Base-by-base conservation (phyloP, 2,797 vertebrate species). In the Sebastes glaucus region DNA sequence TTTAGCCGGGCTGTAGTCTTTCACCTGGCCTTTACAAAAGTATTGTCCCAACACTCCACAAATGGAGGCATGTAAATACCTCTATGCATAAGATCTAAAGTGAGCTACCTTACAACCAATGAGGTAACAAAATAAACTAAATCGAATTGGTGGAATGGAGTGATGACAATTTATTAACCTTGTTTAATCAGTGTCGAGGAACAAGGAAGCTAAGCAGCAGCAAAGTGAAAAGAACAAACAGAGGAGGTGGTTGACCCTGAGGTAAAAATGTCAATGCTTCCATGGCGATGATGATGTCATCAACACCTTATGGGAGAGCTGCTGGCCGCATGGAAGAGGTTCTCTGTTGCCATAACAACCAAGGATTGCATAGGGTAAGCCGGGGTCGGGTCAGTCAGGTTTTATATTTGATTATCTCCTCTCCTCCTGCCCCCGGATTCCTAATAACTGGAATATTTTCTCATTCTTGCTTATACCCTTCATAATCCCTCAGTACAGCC, bases 401-500 rank as follows among this genome's bases (percentile, higher is more conserved):
- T 82, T 62, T 33, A 68, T 14, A 18, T 82, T 68, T 64, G 13
- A 74, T 73, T 71, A 68, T 61, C 42, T 74, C 25, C 20, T 64
- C 33, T 42, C 13, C 13, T 76, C 28, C 27, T 42, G 27, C 22
- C 60, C 33, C 22, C 49, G 33, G 27, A 52, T 49, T 69, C 56
- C 6, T 78, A 80, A 81, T 85, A 85, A 83, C 6, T 61, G 27
- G 3, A 83, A 66, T 86, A 78, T 79, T 80, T 87, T 87, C 65
- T 71, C 33, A 79, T 77, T 53, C 65, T 35, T 60, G 42, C 13
- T 67, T 33, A 20, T 60, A 59, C 14, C 49, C 69, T 46, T 66
- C 55, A 52, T 82, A 85, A 91, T 85, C 74, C 73, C 55, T 62
- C 38, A 57, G 22, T 30, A 46, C 57, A 87, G 81, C 72, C 77